phyloP scores from a whole-genome alignment of 2,888 invertebrate genomes.

The Eulithis prunata region DNA sequence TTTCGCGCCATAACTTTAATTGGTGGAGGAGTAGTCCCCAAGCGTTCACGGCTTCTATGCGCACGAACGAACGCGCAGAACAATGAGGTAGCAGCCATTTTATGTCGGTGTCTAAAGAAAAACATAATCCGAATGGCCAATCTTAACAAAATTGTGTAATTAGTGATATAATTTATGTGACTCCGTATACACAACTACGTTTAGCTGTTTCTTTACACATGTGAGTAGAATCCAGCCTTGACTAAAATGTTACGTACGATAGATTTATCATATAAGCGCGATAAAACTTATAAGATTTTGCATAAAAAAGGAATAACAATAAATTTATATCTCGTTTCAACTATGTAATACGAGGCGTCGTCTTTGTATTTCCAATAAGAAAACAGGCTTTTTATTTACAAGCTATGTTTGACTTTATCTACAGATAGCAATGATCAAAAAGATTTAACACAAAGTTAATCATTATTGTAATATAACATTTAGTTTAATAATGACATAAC shows the following conservation, averaged over 20 bases:
- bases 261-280: constrained; percentile 68
- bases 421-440: constrained; percentile 53
- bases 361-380: constrained; percentile 62
- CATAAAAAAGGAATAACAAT: constrained; percentile 66
- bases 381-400: constrained; percentile 54
- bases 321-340: constrained; percentile 67
- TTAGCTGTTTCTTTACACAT: constrained; percentile 79
- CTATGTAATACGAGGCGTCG: constrained; percentile 60
- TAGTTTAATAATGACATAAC: constrained; percentile 78
- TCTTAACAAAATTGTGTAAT: constrained; percentile 84
- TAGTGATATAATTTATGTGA: constrained; percentile 84
- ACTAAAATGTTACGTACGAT: constrained; percentile 60
- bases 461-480: constrained; percentile 61
- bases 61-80: constrained; percentile 85
- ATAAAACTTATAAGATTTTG: constrained; percentile 70
- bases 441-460: constrained; percentile 61
- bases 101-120: constrained; percentile 84
- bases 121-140: constrained; percentile 85
- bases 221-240: constrained; percentile 79
- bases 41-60: constrained; percentile 85
- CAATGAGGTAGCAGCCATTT: constrained; percentile 85
- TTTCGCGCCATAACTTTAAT: constrained; percentile 85
- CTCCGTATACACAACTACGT: constrained; percentile 77
- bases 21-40: constrained; percentile 84
- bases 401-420: constrained; percentile 62